A percentile compares a stretch with the other conserved stretches of the same genome.
phyloP scores from a whole-genome alignment of 2,888 invertebrate genomes.

The Leptinotarsa juncta region DNA sequence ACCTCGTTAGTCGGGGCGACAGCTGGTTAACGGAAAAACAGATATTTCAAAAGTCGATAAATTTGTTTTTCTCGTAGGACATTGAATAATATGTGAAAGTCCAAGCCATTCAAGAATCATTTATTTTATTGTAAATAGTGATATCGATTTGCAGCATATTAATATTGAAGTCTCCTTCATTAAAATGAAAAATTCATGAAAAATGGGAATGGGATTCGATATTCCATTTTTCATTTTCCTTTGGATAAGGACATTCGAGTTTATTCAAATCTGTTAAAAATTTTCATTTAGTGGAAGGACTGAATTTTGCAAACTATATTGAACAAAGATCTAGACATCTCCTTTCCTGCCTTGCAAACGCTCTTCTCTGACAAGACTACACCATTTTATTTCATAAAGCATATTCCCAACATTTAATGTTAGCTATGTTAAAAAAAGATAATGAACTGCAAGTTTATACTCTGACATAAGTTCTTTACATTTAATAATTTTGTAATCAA shows the following conservation, averaged over 20 bases:
- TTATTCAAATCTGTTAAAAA: background rate
- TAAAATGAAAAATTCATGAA: background rate
- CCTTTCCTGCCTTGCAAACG: background rate
- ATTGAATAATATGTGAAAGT: slow-evolving; percentile 2
- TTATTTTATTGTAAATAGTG: background rate
- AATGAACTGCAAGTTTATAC: too few relatives aligned
- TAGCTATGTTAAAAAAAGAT: background rate
- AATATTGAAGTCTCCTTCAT: background rate
- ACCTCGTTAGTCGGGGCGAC: too few relatives aligned
- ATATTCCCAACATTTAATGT: background rate
- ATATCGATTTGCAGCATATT: slow-evolving; percentile 2
- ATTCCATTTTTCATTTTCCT: background rate
- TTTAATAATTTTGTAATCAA: background rate
- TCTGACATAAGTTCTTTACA: background rate
- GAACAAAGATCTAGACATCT: background rate
- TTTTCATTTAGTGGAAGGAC: background rate
- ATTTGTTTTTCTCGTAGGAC: background rate
- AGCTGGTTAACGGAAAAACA: background rate
- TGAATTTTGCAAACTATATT: background rate
- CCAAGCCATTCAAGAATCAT: slow-evolving; percentile 6
- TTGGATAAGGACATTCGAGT: background rate
- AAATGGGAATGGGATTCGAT: background rate
- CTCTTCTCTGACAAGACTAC: background rate
- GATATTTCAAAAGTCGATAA: background rate
- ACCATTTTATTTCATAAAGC: background rate